Evolutionary conservation across 2,888 invertebrate genomes (phyloP), one percentile per base, ranked within the genome.

Genomic region (Thymelicus lineola): DNA sequence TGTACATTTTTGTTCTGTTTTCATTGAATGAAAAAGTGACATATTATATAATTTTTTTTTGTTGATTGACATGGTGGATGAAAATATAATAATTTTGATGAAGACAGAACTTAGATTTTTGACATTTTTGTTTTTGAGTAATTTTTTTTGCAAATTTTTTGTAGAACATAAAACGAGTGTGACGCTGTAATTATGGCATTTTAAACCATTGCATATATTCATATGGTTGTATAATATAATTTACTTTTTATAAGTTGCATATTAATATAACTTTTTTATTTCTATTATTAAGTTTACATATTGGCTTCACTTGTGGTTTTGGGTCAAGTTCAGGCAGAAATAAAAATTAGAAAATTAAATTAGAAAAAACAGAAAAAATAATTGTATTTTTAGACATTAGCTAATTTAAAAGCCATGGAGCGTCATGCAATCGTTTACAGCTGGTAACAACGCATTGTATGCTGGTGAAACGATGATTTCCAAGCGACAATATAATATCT

Each of bases 61-160:
- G 3, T 20, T 20, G 3, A 20, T 2, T 20, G 5, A 28, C 5
- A 28, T 28, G 28, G n/a, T 28, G 1, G 28, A 28, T 42, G 12
- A 42, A 17, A 50, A 17, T n/a, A n/a, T n/a, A n/a, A n/a, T 15
- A 1, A 9, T 50, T 50, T 28, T 17, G 6, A 55, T 55, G 55
- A 55, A 55, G 6, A 55, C 28, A 28, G 55, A 55, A 55, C 20
- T 55, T 5, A 10, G 2, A 42, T 10, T 42, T 42, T 10, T 9
- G 4, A 42, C 12, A 42, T 3, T 42, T 42, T 42, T 42, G 42
- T 42, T 42, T 10, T 42, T 55, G 55, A 28, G 55, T 28, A 20
- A 28, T 86, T 86, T 87, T 84, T 83, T 87, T 91, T 89, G 88
- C 90, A 89, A 91, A 89, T 88, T 89, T n/a, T 89, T 90, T 89